phyloP scores from a whole-genome alignment of 2,113 vertebrate species.

The Dasyprocta punctata region DNA sequence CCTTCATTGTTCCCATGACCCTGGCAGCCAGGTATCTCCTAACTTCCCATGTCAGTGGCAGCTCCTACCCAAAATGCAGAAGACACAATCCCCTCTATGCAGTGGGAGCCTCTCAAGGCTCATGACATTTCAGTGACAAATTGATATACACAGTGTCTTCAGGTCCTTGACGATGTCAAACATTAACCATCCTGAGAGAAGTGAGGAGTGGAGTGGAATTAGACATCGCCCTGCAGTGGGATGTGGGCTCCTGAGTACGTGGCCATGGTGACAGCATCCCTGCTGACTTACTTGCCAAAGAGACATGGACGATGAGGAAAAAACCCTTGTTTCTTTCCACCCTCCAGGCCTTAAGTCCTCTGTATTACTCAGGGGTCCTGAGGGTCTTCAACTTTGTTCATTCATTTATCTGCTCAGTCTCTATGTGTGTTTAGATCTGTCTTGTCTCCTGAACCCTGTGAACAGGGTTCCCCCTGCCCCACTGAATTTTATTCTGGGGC shows the following conservation, averaged over 20 bases:
- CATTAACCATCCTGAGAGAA: conserved; percentile 1
- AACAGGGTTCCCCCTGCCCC: not conserved
- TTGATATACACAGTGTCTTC: not conserved
- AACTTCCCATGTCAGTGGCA: not conserved
- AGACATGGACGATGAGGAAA: not conserved
- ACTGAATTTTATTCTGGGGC: not conserved
- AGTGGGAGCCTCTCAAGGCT: not conserved
- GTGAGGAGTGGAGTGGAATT: not conserved
- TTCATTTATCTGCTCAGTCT: not conserved
- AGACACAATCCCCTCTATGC: not conserved
- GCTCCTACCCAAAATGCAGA: not conserved
- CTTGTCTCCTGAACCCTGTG: not conserved
- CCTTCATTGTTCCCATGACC: not conserved
- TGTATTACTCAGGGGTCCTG: not conserved
- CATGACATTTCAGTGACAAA: not conserved
- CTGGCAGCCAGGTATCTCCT: not conserved
- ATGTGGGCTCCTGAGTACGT: not conserved
- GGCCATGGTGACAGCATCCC: not conserved
- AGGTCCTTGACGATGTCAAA: not conserved
- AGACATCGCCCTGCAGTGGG: not conserved
- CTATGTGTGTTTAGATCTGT: not conserved
- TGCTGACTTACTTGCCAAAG: not conserved
- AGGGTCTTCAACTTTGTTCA: not conserved
- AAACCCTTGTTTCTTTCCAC: not conserved
- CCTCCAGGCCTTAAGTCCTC: not conserved